Base-by-base conservation (phyloP, 2,797 vertebrate genomes). In the Chaenodraco wilsoni region DNA sequence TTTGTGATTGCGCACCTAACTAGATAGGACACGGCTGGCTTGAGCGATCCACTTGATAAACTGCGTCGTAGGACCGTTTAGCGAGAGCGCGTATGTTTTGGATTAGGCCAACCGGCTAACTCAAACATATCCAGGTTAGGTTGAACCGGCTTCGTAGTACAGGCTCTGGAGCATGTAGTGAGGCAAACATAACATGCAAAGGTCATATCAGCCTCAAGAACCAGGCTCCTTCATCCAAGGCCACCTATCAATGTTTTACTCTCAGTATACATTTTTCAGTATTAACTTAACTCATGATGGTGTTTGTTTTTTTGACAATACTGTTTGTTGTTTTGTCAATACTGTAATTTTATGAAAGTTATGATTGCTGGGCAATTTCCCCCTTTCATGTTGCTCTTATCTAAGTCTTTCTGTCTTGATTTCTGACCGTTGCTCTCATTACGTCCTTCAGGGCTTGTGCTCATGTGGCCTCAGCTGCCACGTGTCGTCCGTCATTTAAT, bases 151-250 rank as follows among this genome's bases (percentile, higher is more conserved):
- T 23, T 23, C 23, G 23, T 23, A 23, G 23, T 23, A 23, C 23
- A 23, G 23, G 23, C 23, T 23, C 9, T 31, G 19, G 0, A 15
- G n/a, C 31, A 44, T 49, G 19, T 17, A 0, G 12, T 46, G 16
- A 55, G 40, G 12, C 5, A 37, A 43, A 67, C 69, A 19, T 55
- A 67, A 74, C 50, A 74, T 23, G 8, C 64, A 79, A 76, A 81
- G 67, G 66, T 72, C 65, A n/a, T 3, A 3, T 4, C 11, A 52
- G 21, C 19, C 37, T 27, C 40, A 66, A 23, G 2, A 5, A 19
- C 37, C 13, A 31, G 17, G 37, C 21, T 1, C 41, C 13, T 54
- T 54, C 51, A 15, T 49, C 33, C 45, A 21, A 21, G 12, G 14
- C 2, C 33, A 5, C n/a, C 4, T 14, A 58, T 21, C 21, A 51